Conservation (phyloP, 2,113 vertebrate species). For the Syrrhaptes paradoxus region DNA sequence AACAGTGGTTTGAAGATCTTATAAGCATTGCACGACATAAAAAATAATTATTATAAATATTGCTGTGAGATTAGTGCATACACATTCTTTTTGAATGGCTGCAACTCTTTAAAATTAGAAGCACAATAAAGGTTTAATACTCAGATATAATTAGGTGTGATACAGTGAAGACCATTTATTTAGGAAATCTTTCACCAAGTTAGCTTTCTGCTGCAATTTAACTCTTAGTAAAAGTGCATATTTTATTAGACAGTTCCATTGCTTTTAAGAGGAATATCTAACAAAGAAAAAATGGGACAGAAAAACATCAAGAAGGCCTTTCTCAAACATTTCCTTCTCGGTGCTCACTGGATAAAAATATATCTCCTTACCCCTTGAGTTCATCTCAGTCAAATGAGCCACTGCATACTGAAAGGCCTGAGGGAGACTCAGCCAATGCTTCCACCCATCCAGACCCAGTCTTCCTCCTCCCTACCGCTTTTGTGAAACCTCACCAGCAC, state of each 20-base stretch:
- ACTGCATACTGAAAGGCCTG: neutral
- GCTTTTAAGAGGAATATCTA: neutral
- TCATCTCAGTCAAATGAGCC: neutral
- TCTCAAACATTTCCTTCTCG: neutral
- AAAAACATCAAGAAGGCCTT: neutral
- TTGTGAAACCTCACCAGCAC: neutral
- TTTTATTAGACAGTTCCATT: neutral
- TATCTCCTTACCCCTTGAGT: neutral
- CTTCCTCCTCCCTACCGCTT: neutral
- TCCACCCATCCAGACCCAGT: neutral
- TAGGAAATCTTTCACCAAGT: neutral
- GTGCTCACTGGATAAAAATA: neutral
- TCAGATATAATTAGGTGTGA: neutral
- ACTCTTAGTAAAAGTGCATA: neutral
- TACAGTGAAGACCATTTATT: neutral
- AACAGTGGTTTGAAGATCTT: neutral
- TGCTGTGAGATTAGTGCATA: neutral
- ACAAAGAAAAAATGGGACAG: neutral
- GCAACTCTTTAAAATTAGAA: neutral
- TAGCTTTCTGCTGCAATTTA: neutral
- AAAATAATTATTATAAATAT: neutral
- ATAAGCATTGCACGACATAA: neutral
- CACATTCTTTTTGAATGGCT: neutral
- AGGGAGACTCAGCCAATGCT: neutral
- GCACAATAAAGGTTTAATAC: neutral